Evolutionary conservation across 2,797 vertebrate genomes (phyloP), one percentile per base, ranked within the genome.

Genomic region (Limnodromus scolopaceus): DNA sequence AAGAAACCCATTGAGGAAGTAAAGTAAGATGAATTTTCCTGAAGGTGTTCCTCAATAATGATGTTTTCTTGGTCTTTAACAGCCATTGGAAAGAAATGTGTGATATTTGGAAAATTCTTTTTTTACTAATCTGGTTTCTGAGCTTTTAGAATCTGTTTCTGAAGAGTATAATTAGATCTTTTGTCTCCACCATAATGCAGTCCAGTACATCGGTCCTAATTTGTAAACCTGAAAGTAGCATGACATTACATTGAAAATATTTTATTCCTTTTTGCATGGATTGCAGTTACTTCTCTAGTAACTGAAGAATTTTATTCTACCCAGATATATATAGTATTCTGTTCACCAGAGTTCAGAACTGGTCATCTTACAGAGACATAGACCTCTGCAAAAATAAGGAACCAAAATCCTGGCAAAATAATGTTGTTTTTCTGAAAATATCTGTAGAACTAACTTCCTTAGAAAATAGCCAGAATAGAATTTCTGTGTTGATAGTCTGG

Each of bases 1-100:
- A 98, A 99, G 90, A 99, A 99, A 71, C 98, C 99, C 30, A 98
- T 97, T 10, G 95, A 97, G 89, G 98, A 99, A 98, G 98, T 99
- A 64, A 98, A 98, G 99, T 99, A 98, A 97, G 98, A 95, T 53
- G 24, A 76, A 18, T 78, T 89, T 88, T 61, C 28, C 27, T 46
- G 64, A 38, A 79, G 27, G 19, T 60, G 8, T 70, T 65, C 49
- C 13, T 80, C 64, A 75, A 70, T 45, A 48, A n/a, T 10, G 10
- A 32, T 12, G 10, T 23, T 57, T 57, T 71, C 6, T 65, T 78
- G 22, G 17, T 71, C 34, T 63, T 85, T 57, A 48, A 36, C 11
- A 84, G 36, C 20, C 53, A 17, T 13, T 87, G 41, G 48, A 7
- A 32, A 63, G 20, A 75, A 13, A 63, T 34, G 11, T 2, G 11